Base-by-base conservation (phyloP, 2,888 invertebrate genomes). In the Diplolepis rosae region DNA sequence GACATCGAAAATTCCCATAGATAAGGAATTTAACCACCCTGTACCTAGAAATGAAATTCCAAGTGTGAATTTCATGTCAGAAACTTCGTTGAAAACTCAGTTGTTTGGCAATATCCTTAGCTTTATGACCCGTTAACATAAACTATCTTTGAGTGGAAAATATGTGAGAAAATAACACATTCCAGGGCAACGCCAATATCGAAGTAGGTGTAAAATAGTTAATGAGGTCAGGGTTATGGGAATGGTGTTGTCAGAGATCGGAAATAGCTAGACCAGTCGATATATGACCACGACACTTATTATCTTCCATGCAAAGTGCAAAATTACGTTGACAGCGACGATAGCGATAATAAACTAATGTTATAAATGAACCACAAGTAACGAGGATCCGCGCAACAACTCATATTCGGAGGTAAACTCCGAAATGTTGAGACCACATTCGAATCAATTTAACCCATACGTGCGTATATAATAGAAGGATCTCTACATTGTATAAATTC, bases 191-290 rank as follows among this genome's bases (percentile, higher is more conserved):
- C 61, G 65, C 24, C 69, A 69, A 52, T 78, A 75, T 75, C 72
- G 76, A 75, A 77, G 71, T 72, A 73, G 76, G 71, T 65, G 70
- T 45, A 69, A 67, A 76, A 50, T 73, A 72, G 68, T 69, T 78
- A 77, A 77, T 76, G 74, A 78, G 76, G 77, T 77, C 77, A 79
- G 74, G 78, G 79, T 78, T 78, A 73, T 75, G 70, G 68, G 69
- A 72, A 74, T 73, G 75, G 73, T 52, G 72, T 50, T 52, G 54
- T 74, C n/a, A n/a, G n/a, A n/a, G n/a, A 77, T 78, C 74, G 71
- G 71, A 73, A 75, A 79, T 75, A 75, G 65, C 71, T 67, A 71
- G 35, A 35, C 56, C 35, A 56, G 39, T 56, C 56, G 56, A 56
- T 39, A 24, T 35, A 39, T 56, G n/a, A n/a, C n/a, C n/a, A 35